A percentile compares a stretch with the other conserved stretches of the same genome.
Evolutionary conservation across 2,888 invertebrate genomes (phyloP).

Genomic region (Emmelina monodactyla): DNA sequence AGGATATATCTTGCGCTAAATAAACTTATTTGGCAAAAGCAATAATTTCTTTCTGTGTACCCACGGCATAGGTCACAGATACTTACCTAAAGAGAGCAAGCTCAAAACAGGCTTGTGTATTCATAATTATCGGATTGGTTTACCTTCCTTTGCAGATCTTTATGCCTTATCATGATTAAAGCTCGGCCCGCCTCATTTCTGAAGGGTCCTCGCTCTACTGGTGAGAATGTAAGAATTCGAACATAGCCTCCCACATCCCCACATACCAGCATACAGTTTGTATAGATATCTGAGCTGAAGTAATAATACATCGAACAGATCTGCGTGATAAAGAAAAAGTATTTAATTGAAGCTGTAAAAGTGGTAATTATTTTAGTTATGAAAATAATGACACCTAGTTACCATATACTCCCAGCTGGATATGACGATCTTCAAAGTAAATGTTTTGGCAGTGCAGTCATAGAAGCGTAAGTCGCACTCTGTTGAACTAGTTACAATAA

Average conservation of each 20-base stretch:
- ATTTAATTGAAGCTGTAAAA: background rate
- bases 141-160: slow-evolving; percentile 59
- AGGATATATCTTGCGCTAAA: too few relatives aligned
- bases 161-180: slow-evolving; percentile 65
- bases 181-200: slow-evolving; percentile 71
- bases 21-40: too few relatives aligned
- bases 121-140: too few relatives aligned
- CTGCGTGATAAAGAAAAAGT: too few relatives aligned
- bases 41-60: too few relatives aligned
- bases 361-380: too few relatives aligned
- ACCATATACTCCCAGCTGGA: slow-evolving; percentile 70
- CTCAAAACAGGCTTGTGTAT: too few relatives aligned
- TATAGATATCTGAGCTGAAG: slow-evolving; percentile 61
- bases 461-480: slow-evolving; percentile 83
- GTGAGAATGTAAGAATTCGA: slow-evolving; percentile 68
- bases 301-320: slow-evolving; percentile 66
- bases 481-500: slow-evolving; percentile 79
- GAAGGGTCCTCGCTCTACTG: slow-evolving; percentile 73
- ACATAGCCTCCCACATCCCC: slow-evolving; percentile 81
- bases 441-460: slow-evolving; percentile 77
- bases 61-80: too few relatives aligned
- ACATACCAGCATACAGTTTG: slow-evolving; percentile 70
- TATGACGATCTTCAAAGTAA: slow-evolving; percentile 74
- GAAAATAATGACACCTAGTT: too few relatives aligned
- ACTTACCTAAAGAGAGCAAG: too few relatives aligned